Evolutionary conservation across 1,140 invertebrate species (phyloP).

Genomic region (Venustaconcha ellipsiformis): DNA sequence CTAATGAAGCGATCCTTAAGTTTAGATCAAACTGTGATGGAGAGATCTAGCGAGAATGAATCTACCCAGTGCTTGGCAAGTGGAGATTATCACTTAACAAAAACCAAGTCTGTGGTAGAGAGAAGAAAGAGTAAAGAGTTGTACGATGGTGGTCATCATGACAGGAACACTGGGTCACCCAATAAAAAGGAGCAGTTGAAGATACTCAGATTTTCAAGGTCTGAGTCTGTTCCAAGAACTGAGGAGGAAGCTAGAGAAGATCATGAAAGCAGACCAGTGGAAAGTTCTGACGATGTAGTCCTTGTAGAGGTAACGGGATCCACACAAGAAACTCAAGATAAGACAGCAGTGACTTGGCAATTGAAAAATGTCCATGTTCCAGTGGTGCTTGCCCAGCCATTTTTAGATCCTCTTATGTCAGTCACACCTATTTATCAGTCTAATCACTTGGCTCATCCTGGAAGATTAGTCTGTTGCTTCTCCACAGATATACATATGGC

Average conservation of each 20-base stretch:
- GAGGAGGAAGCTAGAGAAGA: neutral
- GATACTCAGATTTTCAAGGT: too few relatives aligned
- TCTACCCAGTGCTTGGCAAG: too few relatives aligned
- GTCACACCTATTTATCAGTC: conserved; percentile 26
- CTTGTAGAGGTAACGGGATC: neutral
- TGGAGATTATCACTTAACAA: too few relatives aligned
- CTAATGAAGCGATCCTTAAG: conserved; percentile 64
- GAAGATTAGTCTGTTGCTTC: too few relatives aligned
- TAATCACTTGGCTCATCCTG: too few relatives aligned
- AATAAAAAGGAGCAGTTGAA: too few relatives aligned
- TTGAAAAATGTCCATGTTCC: conserved; percentile 17
- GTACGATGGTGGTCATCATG: too few relatives aligned
- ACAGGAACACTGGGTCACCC: too few relatives aligned
- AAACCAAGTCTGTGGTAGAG: too few relatives aligned
- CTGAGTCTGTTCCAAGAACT: too few relatives aligned
- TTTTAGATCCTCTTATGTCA: neutral
- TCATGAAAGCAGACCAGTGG: neutral
- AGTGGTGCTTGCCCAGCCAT: conserved; percentile 5
- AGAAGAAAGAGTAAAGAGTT: too few relatives aligned
- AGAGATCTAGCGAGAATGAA: neutral
- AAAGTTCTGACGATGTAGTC: neutral
- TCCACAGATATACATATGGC: too few relatives aligned
- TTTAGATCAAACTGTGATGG: conserved; percentile 35
- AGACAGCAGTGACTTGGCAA: conserved; percentile 6
- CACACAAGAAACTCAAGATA: neutral